These are phyloP conservation scores for Oscheius onirici DNA, from an alignment of 2,888 invertebrate genomes.

Conservation along the genomic window DNA sequence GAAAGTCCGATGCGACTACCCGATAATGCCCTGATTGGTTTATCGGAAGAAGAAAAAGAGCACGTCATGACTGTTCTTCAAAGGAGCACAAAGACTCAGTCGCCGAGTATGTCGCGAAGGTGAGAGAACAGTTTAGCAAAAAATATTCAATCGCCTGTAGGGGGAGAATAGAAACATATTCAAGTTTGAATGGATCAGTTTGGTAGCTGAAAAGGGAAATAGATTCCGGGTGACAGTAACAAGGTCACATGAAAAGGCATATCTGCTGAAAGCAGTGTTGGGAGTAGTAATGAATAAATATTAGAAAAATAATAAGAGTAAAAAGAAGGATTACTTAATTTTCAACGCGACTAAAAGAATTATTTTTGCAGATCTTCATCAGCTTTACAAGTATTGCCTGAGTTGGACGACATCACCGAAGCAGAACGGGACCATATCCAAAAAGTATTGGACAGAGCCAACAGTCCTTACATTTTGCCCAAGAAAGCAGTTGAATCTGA, in stretches of 20 bases:
- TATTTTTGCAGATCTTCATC: constrained; percentile 60
- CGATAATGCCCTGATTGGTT: constrained; percentile 60
- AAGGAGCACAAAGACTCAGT: constrained; percentile 37
- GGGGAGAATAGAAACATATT: not conserved
- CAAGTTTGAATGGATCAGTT: too few species aligned
- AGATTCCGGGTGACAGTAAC: too few species aligned
- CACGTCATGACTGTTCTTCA: constrained; percentile 62
- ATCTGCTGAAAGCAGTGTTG: too few species aligned
- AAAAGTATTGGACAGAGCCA: constrained; percentile 58
- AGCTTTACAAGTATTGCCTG: constrained; percentile 56
- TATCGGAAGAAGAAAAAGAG: constrained; percentile 59
- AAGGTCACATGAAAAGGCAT: too few species aligned
- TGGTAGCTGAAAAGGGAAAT: too few species aligned
- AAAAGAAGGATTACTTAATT: too few species aligned
- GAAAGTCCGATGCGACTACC: constrained; percentile 53
- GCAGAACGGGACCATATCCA: constrained; percentile 64
- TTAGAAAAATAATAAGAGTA: too few species aligned
- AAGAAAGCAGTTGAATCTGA: constrained; percentile 30
- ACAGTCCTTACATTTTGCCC: constrained; percentile 2
- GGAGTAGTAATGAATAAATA: too few species aligned
- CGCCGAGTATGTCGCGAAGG: constrained; percentile 61
- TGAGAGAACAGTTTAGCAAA: constrained; percentile 27
- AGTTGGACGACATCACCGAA: constrained; percentile 57
- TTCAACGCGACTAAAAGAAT: too few species aligned
- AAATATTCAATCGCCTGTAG: not conserved